A percentile compares a stretch with the other conserved stretches of the same genome.
Evolutionary conservation across 2,113 vertebrate genomes (phyloP).

Genomic region (Mungos mungo): DNA sequence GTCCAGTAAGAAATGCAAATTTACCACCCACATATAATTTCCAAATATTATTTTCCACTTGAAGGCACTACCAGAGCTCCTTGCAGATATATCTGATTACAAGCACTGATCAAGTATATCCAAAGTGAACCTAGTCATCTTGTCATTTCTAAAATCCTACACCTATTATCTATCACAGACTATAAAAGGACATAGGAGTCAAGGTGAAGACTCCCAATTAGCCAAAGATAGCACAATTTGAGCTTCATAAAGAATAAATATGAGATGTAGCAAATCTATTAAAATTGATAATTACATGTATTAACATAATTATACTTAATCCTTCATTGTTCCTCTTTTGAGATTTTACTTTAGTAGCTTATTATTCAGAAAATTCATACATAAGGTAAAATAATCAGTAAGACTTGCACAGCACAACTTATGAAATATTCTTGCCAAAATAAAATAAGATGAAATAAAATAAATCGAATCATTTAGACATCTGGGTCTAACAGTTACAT

Average conservation of each 20-base stretch:
- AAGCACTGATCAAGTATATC: background rate
- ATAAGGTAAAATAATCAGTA: slow-evolving; percentile 1
- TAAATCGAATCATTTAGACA: background rate
- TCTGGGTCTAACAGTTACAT: background rate
- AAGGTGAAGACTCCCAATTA: slow-evolving; percentile 29
- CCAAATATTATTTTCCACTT: background rate
- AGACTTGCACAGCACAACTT: background rate
- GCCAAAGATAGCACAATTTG: background rate
- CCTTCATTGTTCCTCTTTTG: background rate
- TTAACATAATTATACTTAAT: slow-evolving; percentile 35
- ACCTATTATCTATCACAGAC: background rate
- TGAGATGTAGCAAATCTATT: background rate
- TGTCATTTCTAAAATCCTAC: background rate
- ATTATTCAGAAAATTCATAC: background rate
- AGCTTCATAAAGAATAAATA: background rate
- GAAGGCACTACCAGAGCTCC: background rate
- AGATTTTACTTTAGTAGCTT: slow-evolving; percentile 6
- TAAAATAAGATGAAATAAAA: slow-evolving; percentile 20
- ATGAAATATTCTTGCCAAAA: background rate
- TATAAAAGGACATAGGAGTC: background rate
- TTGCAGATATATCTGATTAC: background rate
- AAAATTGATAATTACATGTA: background rate
- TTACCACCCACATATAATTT: background rate
- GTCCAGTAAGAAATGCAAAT: background rate
- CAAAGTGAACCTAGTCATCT: background rate